Conservation (phyloP, 2,797 vertebrate genomes). For the Buceros bicornis region DNA sequence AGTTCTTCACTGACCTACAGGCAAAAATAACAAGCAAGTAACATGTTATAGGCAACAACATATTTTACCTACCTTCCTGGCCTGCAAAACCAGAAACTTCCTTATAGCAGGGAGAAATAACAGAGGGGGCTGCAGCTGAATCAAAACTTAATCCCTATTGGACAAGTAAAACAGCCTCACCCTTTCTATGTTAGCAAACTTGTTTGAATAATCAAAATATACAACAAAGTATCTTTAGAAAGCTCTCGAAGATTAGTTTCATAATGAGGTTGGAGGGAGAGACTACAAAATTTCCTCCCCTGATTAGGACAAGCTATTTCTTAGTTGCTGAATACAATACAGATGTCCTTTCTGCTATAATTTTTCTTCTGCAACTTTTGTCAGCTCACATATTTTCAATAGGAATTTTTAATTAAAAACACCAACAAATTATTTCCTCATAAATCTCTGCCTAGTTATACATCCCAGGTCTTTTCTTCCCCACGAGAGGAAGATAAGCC, state of each 20-base stretch:
- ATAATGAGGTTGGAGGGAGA: not conserved
- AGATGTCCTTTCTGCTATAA: not conserved
- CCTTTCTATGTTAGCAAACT: not conserved
- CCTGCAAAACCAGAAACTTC: not conserved
- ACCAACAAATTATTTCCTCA: not conserved
- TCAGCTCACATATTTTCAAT: not conserved
- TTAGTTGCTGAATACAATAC: not conserved
- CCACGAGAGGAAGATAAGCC: not conserved
- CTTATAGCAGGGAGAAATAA: not conserved
- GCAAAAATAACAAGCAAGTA: not conserved
- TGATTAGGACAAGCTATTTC: not conserved
- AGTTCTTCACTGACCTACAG: not conserved
- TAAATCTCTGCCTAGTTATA: not conserved
- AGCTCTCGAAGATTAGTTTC: not conserved
- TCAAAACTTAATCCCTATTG: not conserved
- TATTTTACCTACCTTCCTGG: not conserved
- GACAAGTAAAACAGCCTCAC: not conserved
- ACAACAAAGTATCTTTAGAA: not conserved
- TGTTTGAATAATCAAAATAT: not conserved
- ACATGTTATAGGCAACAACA: accelerated
- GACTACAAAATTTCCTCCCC: not conserved
- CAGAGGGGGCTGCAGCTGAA: not conserved
- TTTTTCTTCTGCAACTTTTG: not conserved
- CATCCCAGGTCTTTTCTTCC: not conserved
- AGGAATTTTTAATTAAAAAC: not conserved